Evolutionary conservation across 2,888 invertebrate species (phyloP).

Genomic region (Drosophila dives): DNA sequence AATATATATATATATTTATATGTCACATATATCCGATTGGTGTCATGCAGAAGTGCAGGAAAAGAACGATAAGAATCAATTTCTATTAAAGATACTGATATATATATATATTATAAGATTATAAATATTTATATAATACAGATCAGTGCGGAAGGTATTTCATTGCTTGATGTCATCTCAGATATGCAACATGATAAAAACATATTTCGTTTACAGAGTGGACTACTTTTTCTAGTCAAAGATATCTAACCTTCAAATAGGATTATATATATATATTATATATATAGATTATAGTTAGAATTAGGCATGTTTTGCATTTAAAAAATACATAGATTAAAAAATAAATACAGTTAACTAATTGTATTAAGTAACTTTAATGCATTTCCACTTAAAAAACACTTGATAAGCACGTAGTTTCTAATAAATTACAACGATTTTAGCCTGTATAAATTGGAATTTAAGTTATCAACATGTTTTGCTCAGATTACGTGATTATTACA

Average conservation of each 20-base stretch:
- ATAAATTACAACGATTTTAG: neutral
- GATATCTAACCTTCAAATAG: too few species aligned
- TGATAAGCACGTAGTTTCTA: neutral
- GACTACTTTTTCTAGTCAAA: neutral
- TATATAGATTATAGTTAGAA: too few species aligned
- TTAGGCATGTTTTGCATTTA: neutral
- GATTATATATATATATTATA: too few species aligned
- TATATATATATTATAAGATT: neutral
- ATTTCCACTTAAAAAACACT: neutral
- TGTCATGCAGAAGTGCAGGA: conserved; percentile 11
- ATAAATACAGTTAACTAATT: too few species aligned
- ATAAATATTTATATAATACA: neutral
- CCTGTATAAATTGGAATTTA: conserved; percentile 1
- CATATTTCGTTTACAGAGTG: neutral
- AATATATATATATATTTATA: neutral
- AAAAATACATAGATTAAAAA: neutral
- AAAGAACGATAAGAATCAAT: conserved; percentile 2
- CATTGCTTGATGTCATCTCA: neutral
- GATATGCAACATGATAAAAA: neutral
- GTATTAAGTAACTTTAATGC: neutral
- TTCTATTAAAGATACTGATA: conserved; percentile 37
- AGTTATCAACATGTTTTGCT: neutral
- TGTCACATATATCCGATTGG: conserved; percentile 18
- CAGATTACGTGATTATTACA: neutral
- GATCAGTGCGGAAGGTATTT: conserved; percentile 5